These are phyloP conservation scores for Eriocheir sinensis DNA, from an alignment of 1,140 invertebrate genomes.

Conservation along the genomic window DNA sequence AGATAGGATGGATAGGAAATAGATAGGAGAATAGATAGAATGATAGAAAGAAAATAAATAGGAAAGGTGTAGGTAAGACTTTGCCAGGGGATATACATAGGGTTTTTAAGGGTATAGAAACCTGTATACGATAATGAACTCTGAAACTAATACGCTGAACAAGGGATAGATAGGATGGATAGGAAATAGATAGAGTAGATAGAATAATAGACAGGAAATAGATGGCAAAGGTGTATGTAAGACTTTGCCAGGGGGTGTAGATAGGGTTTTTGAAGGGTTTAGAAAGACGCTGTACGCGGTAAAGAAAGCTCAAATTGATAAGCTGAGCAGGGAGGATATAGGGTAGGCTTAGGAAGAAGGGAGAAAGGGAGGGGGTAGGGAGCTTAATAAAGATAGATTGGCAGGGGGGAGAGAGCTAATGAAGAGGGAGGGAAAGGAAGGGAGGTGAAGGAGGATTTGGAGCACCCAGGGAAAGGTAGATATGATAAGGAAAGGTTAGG, in stretches of 20 bases:
- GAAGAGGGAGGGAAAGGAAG: not conserved
- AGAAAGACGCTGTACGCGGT: too few species aligned
- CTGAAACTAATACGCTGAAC: not conserved
- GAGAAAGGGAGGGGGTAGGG: slow-evolving; percentile 17
- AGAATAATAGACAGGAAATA: slow-evolving; percentile 48
- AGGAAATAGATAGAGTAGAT: slow-evolving; percentile 44
- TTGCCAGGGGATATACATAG: too few species aligned
- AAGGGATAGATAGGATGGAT: too few species aligned
- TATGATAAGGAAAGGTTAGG: not conserved
- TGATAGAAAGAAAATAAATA: slow-evolving; percentile 54
- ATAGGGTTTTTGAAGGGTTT: too few species aligned
- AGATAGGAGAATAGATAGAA: slow-evolving; percentile 50
- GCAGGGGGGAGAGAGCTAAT: too few species aligned
- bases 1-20: not conserved
- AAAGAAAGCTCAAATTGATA: not conserved
- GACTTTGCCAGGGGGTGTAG: too few species aligned
- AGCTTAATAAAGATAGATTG: too few species aligned
- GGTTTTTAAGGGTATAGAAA: too few species aligned
- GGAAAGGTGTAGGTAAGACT: too few species aligned
- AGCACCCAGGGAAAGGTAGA: not conserved
- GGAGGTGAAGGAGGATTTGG: too few species aligned
- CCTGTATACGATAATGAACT: not conserved
- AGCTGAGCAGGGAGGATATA: not conserved
- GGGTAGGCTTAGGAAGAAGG: not conserved
- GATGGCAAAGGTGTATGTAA: slow-evolving; percentile 12